phyloP scores from a whole-genome alignment of 2,888 invertebrate genomes.

The Trypoxylon attenuatum region DNA sequence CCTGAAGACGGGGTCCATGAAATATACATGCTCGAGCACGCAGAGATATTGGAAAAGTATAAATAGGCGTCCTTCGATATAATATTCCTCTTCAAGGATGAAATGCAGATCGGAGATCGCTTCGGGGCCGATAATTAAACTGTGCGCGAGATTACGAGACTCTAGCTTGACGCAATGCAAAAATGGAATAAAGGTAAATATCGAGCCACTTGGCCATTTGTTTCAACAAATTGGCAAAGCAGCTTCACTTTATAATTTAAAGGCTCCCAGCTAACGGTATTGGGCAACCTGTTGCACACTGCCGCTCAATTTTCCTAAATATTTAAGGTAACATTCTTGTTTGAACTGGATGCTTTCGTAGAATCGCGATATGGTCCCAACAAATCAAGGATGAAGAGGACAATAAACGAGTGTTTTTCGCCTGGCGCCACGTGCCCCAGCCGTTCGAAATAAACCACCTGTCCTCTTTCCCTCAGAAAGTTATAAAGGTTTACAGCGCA shows the following conservation, averaged over 20 bases:
- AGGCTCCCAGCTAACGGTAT: conserved; percentile 17
- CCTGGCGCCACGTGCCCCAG: conserved; percentile 43
- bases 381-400: background rate
- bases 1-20: no score
- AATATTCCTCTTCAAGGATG: background rate
- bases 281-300: conserved; percentile 48
- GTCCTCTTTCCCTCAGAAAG: conserved; percentile 55
- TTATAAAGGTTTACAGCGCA: conserved; percentile 71
- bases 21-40: background rate
- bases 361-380: conserved; percentile 1
- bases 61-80: conserved; percentile 9
- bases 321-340: conserved; percentile 22
- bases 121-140: no score
- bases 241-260: conserved; percentile 35
- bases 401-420: conserved; percentile 36
- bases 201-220: no score
- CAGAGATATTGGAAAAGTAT: conserved; percentile 1
- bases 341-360: background rate
- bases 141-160: no score
- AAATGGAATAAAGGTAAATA: no score
- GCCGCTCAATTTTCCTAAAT: conserved; percentile 45
- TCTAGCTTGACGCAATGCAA: no score
- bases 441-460: conserved; percentile 52
- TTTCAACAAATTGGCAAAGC: conserved; percentile 12
- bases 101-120: background rate